Percentiles rank a stretch among this genome's conserved stretches.
Conservation (phyloP, 1,140 invertebrate species). For the Nilaparvata lugens region DNA sequence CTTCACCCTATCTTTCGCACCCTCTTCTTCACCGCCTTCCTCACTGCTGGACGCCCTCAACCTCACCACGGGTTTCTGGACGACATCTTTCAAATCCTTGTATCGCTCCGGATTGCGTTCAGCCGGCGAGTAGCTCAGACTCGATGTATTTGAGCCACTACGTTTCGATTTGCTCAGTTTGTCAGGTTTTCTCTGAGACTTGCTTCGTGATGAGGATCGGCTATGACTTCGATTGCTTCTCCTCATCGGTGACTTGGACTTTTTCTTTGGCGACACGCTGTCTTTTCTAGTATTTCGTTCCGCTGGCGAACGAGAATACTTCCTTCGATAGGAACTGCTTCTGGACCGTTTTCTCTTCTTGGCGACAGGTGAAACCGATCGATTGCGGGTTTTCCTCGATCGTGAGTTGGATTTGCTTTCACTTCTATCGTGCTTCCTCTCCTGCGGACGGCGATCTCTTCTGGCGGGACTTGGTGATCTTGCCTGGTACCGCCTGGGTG, state of each 20-base stretch:
- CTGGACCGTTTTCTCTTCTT: not conserved
- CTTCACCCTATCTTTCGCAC: slow-evolving; percentile 1
- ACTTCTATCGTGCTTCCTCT: not conserved
- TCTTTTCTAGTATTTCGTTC: not conserved
- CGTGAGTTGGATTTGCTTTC: no score
- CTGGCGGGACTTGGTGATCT: not conserved
- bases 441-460: not conserved
- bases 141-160: slow-evolving; percentile 19
- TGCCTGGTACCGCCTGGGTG: not conserved
- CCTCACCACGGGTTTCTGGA: slow-evolving; percentile 22
- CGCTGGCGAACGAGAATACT: not conserved
- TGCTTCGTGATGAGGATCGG: not conserved
- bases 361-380: not conserved
- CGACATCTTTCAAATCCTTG: slow-evolving; percentile 24
- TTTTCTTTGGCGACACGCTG: not conserved
- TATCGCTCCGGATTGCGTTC: slow-evolving; percentile 26
- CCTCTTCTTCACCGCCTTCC: slow-evolving; percentile 11
- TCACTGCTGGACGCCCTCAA: slow-evolving; percentile 19
- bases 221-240: not conserved
- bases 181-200: slow-evolving; percentile 12
- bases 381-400: no score
- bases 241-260: slow-evolving; percentile 2
- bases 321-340: slow-evolving; percentile 1
- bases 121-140: slow-evolving; percentile 26
- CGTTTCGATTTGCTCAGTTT: slow-evolving; percentile 13